Evolutionary conservation across 2,113 vertebrate genomes (phyloP).

Genomic region (Poeciliopsis occidentalis): DNA sequence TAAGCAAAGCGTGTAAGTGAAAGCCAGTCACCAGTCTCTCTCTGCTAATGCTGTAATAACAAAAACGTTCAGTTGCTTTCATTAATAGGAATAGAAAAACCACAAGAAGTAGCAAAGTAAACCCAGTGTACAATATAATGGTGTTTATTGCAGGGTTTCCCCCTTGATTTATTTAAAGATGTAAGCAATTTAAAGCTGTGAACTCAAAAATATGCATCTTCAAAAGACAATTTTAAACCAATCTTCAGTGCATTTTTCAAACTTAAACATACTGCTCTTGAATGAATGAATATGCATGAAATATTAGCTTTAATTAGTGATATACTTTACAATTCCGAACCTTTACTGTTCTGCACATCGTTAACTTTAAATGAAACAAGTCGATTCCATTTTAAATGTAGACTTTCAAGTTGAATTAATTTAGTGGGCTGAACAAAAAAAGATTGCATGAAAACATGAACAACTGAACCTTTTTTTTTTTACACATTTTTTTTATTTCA

Average conservation of each 20-base stretch:
- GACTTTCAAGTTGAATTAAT: too few relatives aligned
- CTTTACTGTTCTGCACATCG: too few relatives aligned
- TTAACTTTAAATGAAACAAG: too few relatives aligned
- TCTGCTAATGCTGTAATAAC: conserved; percentile 24
- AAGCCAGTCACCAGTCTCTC: conserved; percentile 55
- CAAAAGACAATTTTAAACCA: not conserved
- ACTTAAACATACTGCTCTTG: not conserved
- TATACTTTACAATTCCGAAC: not conserved
- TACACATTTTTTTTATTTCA: too few relatives aligned
- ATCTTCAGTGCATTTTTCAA: not conserved
- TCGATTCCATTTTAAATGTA: too few relatives aligned
- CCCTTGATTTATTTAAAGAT: too few relatives aligned
- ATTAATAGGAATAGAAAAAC: not conserved
- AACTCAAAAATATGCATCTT: not conserved
- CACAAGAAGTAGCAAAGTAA: not conserved
- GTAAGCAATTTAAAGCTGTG: not conserved
- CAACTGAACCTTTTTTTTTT: too few relatives aligned
- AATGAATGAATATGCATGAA: not conserved
- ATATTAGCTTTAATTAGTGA: not conserved
- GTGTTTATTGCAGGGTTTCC: too few relatives aligned
- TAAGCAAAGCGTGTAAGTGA: conserved; percentile 62
- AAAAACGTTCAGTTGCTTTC: conserved; percentile 17
- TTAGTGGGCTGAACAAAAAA: too few relatives aligned
- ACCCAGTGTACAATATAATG: not conserved
- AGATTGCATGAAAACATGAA: too few relatives aligned